A percentile compares a stretch with the other conserved stretches of the same genome.
phyloP scores from a whole-genome alignment of 2,113 vertebrate genomes.

The Cyprinodon variegatus region DNA sequence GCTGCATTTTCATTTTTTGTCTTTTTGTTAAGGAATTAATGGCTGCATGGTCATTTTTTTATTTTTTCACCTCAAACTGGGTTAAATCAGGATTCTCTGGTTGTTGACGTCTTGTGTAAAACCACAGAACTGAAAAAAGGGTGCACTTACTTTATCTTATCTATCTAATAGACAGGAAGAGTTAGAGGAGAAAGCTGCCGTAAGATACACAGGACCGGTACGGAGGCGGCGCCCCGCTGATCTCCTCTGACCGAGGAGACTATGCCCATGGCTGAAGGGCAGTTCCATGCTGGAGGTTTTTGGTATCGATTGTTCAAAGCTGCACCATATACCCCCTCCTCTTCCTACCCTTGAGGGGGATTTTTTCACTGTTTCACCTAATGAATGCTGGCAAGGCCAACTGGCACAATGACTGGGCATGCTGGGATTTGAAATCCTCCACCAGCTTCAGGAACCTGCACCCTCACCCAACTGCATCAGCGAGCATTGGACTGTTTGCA shows the following conservation, averaged over 20 bases:
- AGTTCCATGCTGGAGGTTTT: slow-evolving; percentile 74
- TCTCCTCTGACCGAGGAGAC: slow-evolving; percentile 53
- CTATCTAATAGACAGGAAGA: slow-evolving; percentile 50
- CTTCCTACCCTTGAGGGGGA: slow-evolving; percentile 44
- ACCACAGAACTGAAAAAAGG: not conserved
- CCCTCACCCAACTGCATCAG: slow-evolving; percentile 46
- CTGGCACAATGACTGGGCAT: slow-evolving; percentile 53
- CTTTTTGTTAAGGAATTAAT: not conserved
- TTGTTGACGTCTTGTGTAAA: not conserved
- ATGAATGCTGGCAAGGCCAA: slow-evolving; percentile 64
- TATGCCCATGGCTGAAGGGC: slow-evolving; percentile 61
- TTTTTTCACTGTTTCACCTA: slow-evolving; percentile 58
- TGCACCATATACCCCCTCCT: slow-evolving; percentile 53
- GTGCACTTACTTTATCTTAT: slow-evolving; percentile 6
- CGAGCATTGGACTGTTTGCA: slow-evolving; percentile 45
- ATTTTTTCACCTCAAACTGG: not conserved
- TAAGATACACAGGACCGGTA: slow-evolving; percentile 54
- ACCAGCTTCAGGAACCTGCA: slow-evolving; percentile 46
- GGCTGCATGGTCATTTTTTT: not conserved
- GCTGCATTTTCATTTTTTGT: not conserved
- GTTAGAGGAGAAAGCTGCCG: slow-evolving; percentile 62
- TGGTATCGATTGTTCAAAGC: slow-evolving; percentile 73
- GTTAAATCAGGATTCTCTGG: not conserved
- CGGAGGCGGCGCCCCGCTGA: slow-evolving; percentile 50
- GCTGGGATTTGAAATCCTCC: slow-evolving; percentile 47